Evolutionary conservation across 2,113 vertebrate species (phyloP), one percentile per base, ranked within the genome.

Genomic region (Amazona vittata): DNA sequence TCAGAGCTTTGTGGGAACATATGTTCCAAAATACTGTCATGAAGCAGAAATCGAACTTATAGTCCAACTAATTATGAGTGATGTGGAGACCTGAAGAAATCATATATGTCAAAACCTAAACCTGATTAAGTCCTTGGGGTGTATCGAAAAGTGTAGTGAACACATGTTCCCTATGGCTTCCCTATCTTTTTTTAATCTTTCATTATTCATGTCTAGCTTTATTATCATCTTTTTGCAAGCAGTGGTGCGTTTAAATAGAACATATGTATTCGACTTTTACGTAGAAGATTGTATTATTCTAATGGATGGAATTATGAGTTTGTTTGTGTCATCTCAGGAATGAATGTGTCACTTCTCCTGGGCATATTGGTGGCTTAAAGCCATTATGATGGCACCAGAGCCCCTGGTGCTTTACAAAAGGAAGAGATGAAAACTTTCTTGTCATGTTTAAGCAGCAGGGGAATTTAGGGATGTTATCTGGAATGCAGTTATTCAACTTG

Each of bases 401-500:
- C 86, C 73, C 37, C 90, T n/a, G 18, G 59, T 79, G 53, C 82
- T 92, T 95, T 89, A 90, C 60, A 77, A 90, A 89, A 90, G 80
- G 37, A 93, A 91, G 41, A 0, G 3, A 83, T 85, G 83, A 78
- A 89, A 87, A 87, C 90, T 96, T 93, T 64, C 92, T 94, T 92
- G 79, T 96, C 17, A 4, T 64, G 17, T 71, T 85, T 86, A 93
- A 96, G 77, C 47, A 24, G 41, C 76, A 71, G 62, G 84, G 50
- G 86, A 89, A 89, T 96, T 91, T 90, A 95, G 93, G 90, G 93
- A 70, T 71, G 69, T 96, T 96, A 82, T 55, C 29, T 35, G 69
- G 73, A 96, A 83, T 69, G 74, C 70, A 96, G 65, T 97, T 95
- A 96, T 88, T 93, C 90, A 90, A 22, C 55, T 75, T 95, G 95